Evolutionary conservation across 2,888 invertebrate genomes (phyloP).

Genomic region (Latrodectus hesperus): DNA sequence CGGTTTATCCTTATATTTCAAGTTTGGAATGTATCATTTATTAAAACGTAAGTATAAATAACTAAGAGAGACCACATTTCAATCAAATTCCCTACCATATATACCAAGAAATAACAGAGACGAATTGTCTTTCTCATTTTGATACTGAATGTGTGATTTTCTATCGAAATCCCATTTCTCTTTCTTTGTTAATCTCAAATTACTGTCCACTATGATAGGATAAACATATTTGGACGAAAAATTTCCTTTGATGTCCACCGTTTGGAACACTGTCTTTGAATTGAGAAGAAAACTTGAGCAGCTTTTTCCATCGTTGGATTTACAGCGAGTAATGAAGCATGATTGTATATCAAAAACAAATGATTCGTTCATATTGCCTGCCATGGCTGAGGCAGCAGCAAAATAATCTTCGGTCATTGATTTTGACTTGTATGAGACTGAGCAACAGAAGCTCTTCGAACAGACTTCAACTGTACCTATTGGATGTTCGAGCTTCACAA

Average conservation of each 20-base stretch:
- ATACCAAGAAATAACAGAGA: constrained; percentile 34
- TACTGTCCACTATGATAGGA: constrained; percentile 35
- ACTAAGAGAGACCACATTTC: neutral
- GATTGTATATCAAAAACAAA: neutral
- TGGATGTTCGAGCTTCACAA: constrained; percentile 20
- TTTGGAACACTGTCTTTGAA: constrained; percentile 34
- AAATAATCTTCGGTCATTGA: constrained; percentile 52
- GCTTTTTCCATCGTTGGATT: neutral
- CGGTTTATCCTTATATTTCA: no score
- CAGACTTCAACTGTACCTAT: constrained; percentile 41
- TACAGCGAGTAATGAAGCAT: constrained; percentile 43
- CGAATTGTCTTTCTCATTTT: neutral
- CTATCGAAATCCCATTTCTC: constrained; percentile 37
- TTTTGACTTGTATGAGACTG: constrained; percentile 49
- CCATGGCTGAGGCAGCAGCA: constrained; percentile 6
- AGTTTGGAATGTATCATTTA: no score
- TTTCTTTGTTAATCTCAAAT: constrained; percentile 13
- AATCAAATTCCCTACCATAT: constrained; percentile 42
- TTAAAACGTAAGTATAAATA: no score
- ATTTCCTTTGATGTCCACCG: constrained; percentile 19
- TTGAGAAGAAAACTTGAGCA: constrained; percentile 13
- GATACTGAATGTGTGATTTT: constrained; percentile 13
- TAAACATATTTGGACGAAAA: constrained; percentile 42
- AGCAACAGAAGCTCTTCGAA: constrained; percentile 63
- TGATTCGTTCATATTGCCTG: neutral